Percentiles rank a stretch among this genome's conserved stretches.
Evolutionary conservation across 2,113 vertebrate species (phyloP).

Genomic region (Melierax canorus): DNA sequence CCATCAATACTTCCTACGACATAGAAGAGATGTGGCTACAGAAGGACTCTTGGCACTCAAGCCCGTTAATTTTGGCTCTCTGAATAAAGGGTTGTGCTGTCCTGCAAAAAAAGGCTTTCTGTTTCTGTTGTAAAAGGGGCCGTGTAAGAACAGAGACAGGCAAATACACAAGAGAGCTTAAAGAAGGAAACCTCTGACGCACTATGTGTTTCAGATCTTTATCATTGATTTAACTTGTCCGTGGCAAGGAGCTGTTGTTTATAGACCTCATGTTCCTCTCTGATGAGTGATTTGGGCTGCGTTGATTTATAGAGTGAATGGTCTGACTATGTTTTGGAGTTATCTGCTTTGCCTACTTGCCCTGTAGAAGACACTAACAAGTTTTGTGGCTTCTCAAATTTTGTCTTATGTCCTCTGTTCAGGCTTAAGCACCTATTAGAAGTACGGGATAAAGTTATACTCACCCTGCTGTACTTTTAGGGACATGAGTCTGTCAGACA

Average conservation of each 20-base stretch:
- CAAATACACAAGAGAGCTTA: slow-evolving; percentile 5
- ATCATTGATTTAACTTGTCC: slow-evolving; percentile 1
- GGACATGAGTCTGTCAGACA: background rate
- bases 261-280: background rate
- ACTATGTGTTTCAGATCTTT: slow-evolving; percentile 24
- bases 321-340: background rate
- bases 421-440: background rate
- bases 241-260: background rate
- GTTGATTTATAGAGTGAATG: background rate
- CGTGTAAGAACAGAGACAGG: background rate
- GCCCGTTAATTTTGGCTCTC: background rate
- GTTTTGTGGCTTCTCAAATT: background rate
- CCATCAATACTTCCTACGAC: background rate
- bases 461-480: background rate
- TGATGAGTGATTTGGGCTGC: background rate
- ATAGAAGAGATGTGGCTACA: background rate
- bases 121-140: background rate
- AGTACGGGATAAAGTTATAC: background rate
- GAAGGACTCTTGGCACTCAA: slow-evolving; percentile 6
- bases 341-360: background rate
- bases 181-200: slow-evolving; percentile 14
- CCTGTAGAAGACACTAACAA: background rate
- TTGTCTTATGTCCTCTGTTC: background rate
- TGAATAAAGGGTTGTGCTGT: slow-evolving; percentile 8
- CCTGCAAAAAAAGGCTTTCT: background rate